Percentiles rank a stretch among this genome's conserved stretches.
These are phyloP conservation scores for Nowickia ferox DNA, from an alignment of 2,888 invertebrate genomes.

Conservation along the genomic window DNA sequence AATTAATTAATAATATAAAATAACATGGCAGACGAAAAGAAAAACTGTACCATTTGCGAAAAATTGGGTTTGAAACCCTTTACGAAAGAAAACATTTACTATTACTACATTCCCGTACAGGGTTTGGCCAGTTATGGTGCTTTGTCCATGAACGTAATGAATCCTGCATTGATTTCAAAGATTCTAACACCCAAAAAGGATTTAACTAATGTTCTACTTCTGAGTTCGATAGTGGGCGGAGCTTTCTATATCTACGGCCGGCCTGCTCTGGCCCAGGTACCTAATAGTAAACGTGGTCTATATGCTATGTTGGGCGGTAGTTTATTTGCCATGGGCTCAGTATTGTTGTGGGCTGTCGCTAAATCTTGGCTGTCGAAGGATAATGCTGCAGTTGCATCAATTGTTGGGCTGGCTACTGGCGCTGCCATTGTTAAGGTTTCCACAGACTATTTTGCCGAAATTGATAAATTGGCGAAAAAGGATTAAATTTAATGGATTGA, in stretches of 20 bases:
- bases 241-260: conserved; percentile 92
- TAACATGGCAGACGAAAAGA: conserved; percentile 33
- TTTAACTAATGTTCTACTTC: conserved; percentile 91
- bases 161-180: conserved; percentile 90
- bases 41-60: conserved; percentile 79
- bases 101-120: conserved; percentile 90
- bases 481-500: conserved; percentile 65
- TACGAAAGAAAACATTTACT: conserved; percentile 88
- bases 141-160: conserved; percentile 92
- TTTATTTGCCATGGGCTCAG: conserved; percentile 94
- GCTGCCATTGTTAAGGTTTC: conserved; percentile 81
- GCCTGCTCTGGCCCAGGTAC: conserved; percentile 88
- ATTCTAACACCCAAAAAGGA: conserved; percentile 84
- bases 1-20: background rate
- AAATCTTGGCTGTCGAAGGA: conserved; percentile 87
- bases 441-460: conserved; percentile 81
- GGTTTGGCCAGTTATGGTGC: conserved; percentile 90
- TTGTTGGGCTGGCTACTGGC: conserved; percentile 81
- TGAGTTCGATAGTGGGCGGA: conserved; percentile 91
- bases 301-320: conserved; percentile 89
- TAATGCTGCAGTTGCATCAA: conserved; percentile 78
- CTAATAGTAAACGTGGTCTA: conserved; percentile 86
- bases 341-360: conserved; percentile 93
- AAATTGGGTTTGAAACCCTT: conserved; percentile 86
- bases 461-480: conserved; percentile 78